These are phyloP conservation scores for Micromussa lordhowensis DNA, from an alignment of 92 coral and sea anemone species.

Conservation along the genomic window DNA sequence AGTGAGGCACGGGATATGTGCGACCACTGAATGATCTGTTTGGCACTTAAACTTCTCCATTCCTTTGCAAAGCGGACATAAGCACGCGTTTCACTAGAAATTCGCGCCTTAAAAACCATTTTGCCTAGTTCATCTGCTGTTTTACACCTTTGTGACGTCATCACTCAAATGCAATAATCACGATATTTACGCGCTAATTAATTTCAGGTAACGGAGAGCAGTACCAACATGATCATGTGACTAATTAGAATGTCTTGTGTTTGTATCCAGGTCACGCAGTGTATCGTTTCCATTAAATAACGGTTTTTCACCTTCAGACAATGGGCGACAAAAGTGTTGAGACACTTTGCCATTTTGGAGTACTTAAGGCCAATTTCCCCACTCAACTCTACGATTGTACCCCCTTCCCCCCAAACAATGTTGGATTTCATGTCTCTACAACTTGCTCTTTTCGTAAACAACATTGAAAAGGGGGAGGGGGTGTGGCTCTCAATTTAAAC, in stretches of 20 bases:
- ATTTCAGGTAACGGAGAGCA: neutral
- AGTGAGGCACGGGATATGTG: constrained; percentile 31
- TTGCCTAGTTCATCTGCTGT: neutral
- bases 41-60: neutral
- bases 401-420: too few relatives aligned
- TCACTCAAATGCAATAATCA: neutral
- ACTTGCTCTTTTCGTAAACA: too few relatives aligned
- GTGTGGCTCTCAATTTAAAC: too few relatives aligned
- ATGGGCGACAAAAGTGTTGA: neutral
- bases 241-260: neutral
- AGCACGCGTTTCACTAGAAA: neutral
- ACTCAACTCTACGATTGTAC: too few relatives aligned
- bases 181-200: neutral
- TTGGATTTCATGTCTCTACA: too few relatives aligned
- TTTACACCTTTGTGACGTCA: neutral
- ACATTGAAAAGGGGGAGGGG: too few relatives aligned
- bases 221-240: neutral
- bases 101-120: neutral
- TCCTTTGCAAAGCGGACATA: neutral
- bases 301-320: too few relatives aligned
- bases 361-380: too few relatives aligned
- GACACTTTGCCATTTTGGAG: neutral
- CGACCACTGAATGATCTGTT: constrained; percentile 11
- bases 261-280: neutral
- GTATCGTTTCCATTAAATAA: too few relatives aligned